A percentile compares a stretch with the other conserved stretches of the same genome.
Conservation (phyloP, 2,113 vertebrate genomes). For the Nyctibius bracteatus region DNA sequence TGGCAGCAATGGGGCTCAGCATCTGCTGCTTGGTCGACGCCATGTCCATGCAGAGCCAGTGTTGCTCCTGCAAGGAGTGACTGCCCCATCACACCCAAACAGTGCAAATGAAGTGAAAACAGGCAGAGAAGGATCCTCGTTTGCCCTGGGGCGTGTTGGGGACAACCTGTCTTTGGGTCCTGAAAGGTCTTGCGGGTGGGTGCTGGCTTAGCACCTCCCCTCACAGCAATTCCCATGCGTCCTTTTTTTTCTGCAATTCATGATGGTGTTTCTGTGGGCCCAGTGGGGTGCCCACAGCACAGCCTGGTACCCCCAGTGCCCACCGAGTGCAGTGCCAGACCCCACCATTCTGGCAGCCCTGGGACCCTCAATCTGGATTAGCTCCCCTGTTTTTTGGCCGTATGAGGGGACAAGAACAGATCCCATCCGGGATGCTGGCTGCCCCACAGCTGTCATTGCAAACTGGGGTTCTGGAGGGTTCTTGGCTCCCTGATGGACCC, state of each 20-base stretch:
- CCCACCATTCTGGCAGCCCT: neutral
- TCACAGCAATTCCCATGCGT: fast-evolving
- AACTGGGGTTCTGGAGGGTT: neutral
- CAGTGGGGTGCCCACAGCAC: neutral
- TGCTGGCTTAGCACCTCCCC: neutral
- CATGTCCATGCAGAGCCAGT: neutral
- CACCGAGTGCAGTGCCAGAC: neutral
- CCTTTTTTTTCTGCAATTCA: neutral
- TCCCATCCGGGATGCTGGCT: neutral
- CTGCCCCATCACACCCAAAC: fast-evolving
- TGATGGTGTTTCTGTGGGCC: neutral
- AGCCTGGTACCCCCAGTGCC: neutral
- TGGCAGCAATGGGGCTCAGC: neutral
- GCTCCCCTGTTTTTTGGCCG: fast-evolving
- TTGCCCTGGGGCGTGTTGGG: neutral
- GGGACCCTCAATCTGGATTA: neutral
- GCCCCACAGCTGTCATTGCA: neutral
- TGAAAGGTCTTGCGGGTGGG: neutral
- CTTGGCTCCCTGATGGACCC: neutral
- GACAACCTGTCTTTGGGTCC: neutral
- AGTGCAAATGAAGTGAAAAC: neutral
- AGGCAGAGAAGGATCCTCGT: neutral
- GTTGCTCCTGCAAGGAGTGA: neutral
- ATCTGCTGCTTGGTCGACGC: neutral
- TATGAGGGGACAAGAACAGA: neutral